Percentiles rank a stretch among this genome's conserved stretches.
These are phyloP conservation scores for Hermaeophaga mercurialis DNA, from an alignment of 2,888 invertebrate species.

Conservation along the genomic window DNA sequence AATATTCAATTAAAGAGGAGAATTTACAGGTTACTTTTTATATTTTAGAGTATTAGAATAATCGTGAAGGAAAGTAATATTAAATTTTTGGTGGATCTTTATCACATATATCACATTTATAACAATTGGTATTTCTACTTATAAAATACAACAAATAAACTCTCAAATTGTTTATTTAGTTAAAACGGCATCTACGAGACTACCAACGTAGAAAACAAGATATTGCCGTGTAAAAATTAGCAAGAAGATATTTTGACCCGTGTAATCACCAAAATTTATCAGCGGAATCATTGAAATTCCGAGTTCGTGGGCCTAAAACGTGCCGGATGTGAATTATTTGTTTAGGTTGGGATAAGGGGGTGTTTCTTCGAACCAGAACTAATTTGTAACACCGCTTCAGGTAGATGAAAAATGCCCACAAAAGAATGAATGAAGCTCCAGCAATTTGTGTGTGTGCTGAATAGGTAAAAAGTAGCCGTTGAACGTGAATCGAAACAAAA, in stretches of 20 bases:
- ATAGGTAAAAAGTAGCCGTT: conserved; percentile 29
- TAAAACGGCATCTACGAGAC: too few relatives aligned
- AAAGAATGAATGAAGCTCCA: conserved; percentile 49
- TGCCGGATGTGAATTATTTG: conserved; percentile 55
- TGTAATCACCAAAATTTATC: conserved; percentile 45
- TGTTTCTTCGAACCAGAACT: conserved; percentile 49
- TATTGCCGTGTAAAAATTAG: conserved; percentile 16
- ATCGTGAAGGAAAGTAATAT: too few relatives aligned
- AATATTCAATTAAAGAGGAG: too few relatives aligned
- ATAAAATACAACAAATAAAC: too few relatives aligned
- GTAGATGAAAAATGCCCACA: conserved; percentile 48
- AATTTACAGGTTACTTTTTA: too few relatives aligned
- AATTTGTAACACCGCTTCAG: conserved; percentile 56
- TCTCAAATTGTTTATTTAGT: too few relatives aligned
- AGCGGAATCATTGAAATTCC: conserved; percentile 47
- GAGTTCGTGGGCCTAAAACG: conserved; percentile 40
- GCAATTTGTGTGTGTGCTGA: conserved; percentile 14
- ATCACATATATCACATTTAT: too few relatives aligned
- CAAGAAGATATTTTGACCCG: conserved; percentile 36
- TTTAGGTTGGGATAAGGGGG: conserved; percentile 50
- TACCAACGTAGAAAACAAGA: too few relatives aligned
- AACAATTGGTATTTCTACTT: too few relatives aligned
- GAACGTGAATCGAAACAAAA: too few relatives aligned
- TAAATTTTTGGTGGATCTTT: too few relatives aligned
- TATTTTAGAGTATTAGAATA: too few relatives aligned